phyloP scores from a whole-genome alignment of 2,797 vertebrate species.

The Alectoris magna region DNA sequence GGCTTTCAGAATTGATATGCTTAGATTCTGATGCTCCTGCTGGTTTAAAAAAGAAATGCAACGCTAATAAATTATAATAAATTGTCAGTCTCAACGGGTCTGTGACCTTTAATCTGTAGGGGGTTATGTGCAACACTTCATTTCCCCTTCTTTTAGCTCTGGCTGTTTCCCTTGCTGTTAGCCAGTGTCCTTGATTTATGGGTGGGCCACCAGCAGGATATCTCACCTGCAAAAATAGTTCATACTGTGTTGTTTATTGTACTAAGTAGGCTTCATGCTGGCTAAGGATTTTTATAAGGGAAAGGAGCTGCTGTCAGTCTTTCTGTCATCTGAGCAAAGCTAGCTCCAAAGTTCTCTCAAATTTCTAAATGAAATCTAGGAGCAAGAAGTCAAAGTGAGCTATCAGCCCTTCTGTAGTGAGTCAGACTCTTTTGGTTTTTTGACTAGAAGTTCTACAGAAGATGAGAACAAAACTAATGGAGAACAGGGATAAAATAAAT shows the following conservation, averaged over 20 bases:
- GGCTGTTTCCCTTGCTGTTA: slow-evolving; percentile 74
- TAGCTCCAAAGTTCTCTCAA: slow-evolving; percentile 70
- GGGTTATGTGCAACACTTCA: slow-evolving; percentile 80
- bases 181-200: slow-evolving; percentile 87
- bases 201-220: slow-evolving; percentile 84
- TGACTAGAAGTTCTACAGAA: slow-evolving; percentile 39
- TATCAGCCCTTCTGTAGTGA: slow-evolving; percentile 15
- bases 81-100: slow-evolving; percentile 79
- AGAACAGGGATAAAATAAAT: background rate
- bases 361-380: slow-evolving; percentile 67
- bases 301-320: slow-evolving; percentile 81
- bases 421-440: background rate
- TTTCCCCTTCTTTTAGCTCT: slow-evolving; percentile 71
- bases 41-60: slow-evolving; percentile 79
- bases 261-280: slow-evolving; percentile 87
- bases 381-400: slow-evolving; percentile 24
- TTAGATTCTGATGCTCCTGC: slow-evolving; percentile 76
- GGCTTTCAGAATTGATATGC: slow-evolving; percentile 63
- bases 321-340: slow-evolving; percentile 77
- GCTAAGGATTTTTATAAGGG: slow-evolving; percentile 79
- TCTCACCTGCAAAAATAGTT: slow-evolving; percentile 93
- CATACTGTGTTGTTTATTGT: slow-evolving; percentile 87
- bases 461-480: slow-evolving; percentile 48
- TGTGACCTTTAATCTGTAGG: slow-evolving; percentile 80
- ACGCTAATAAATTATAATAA: slow-evolving; percentile 82